Evolutionary conservation across 2,113 vertebrate genomes (phyloP), one percentile per base, ranked within the genome.

Genomic region (Rafetus swinhoei): DNA sequence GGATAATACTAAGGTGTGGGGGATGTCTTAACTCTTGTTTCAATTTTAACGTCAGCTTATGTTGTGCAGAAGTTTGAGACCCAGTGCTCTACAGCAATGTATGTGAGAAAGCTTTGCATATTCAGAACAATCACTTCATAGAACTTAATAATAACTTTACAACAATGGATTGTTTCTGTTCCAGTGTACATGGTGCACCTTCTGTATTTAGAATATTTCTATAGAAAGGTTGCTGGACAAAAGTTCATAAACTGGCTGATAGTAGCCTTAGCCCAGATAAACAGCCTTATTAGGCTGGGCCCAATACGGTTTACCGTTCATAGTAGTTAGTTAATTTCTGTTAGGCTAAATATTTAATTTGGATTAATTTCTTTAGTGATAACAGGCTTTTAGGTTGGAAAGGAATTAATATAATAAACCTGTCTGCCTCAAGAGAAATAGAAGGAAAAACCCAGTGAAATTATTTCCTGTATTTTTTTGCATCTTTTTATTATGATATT

Each of bases 281-380:
- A 94, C 6, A 35, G 59, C 87, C 74, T 24, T 16, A 56, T 3
- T 59, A 95, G 94, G 74, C 56, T 93, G 81, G 92, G 96, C 89
- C 93, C 32, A 4, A 65, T 69, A 32, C 56, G 92, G 88, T 94
- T 96, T 96, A 50, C 90, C 76, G 82, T 95, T 65, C 92, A 95
- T 96, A 94, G 29, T 88, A 86, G 87, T 86, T 89, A 74, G 92
- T 94, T 96, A 94, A 96, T 90, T 95, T 94, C 93, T 84, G 18
- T 93, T 89, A 86, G 79, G 52, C 92, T 92, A 95, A 97, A 96
- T 95, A 96, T 94, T 97, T 95, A 88, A 84, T 56, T 95, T 96
- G 93, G 85, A 96, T 92, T 92, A 84, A 90, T 83, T 88, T 79
- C 59, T 89, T 94, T 86, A 89, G 56, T 86, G 77, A 76, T 55